Percentiles rank a stretch among this genome's conserved stretches.
These are phyloP conservation scores for Hydrophis major DNA, from an alignment of 2,797 vertebrate genomes.

Conservation along the genomic window DNA sequence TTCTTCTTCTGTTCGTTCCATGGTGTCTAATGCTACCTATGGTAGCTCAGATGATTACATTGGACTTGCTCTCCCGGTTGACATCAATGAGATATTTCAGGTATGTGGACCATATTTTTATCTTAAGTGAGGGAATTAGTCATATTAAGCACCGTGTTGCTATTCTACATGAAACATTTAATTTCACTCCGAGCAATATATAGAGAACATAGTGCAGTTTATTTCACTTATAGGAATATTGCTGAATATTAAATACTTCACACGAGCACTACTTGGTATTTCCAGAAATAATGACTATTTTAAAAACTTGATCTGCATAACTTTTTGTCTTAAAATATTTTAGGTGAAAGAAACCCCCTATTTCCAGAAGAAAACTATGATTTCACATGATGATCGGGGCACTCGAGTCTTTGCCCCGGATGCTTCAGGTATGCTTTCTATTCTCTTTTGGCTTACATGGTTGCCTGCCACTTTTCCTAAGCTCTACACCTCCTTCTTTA, in stretches of 20 bases:
- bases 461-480: not conserved
- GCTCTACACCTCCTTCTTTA: not conserved
- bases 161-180: not conserved
- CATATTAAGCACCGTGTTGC: not conserved
- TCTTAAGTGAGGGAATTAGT: not conserved
- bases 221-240: not conserved
- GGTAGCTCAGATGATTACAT: conserved; percentile 94
- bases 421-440: conserved; percentile 77
- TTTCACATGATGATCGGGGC: conserved; percentile 83
- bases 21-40: conserved; percentile 92
- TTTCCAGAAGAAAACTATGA: conserved; percentile 91
- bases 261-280: not conserved
- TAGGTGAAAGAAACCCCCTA: conserved; percentile 92
- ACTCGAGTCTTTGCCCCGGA: conserved; percentile 83
- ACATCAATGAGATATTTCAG: conserved; percentile 96
- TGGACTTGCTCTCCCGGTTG: conserved; percentile 91
- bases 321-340: conserved; percentile 44
- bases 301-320: not conserved
- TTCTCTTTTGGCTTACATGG: not conserved
- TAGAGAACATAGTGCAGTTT: not conserved
- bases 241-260: not conserved
- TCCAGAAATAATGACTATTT: not conserved
- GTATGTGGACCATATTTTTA: conserved; percentile 53
- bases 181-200: not conserved
- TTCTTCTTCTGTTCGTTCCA: conserved; percentile 95